Conservation (phyloP, 2,797 vertebrate genomes). For the Artibeus jamaicensis region DNA sequence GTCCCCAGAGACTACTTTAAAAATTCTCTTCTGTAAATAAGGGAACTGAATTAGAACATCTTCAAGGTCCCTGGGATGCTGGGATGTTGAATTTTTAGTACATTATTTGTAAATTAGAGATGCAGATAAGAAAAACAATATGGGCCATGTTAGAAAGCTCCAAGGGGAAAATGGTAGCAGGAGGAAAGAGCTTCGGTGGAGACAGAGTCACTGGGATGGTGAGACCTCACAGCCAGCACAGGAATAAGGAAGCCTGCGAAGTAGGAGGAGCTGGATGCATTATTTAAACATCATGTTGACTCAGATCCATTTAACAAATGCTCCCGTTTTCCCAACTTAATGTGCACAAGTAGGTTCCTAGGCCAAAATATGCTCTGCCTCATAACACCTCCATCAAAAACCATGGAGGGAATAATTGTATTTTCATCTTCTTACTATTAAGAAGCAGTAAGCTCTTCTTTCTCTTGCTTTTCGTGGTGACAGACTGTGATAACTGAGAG, state of each 20-base stretch:
- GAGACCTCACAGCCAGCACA: neutral
- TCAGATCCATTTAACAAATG: neutral
- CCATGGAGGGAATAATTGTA: neutral
- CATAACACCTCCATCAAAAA: neutral
- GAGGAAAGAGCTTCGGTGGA: neutral
- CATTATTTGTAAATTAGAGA: conserved; percentile 29
- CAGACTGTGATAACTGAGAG: conserved; percentile 19
- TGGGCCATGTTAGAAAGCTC: neutral
- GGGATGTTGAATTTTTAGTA: neutral
- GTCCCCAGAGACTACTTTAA: neutral
- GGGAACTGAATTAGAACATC: neutral
- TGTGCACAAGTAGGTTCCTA: neutral
- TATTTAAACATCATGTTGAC: neutral
- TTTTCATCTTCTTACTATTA: neutral
- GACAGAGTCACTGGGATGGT: neutral
- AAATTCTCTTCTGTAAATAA: neutral
- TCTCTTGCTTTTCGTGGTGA: neutral
- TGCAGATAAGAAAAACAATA: neutral
- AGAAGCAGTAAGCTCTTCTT: neutral
- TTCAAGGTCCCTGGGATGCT: neutral
- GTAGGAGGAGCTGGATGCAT: neutral
- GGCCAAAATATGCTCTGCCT: neutral
- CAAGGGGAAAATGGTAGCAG: neutral
- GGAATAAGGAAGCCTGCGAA: neutral
- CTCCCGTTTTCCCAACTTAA: neutral